A percentile compares a stretch with the other conserved stretches of the same genome.
phyloP scores from a whole-genome alignment of 2,113 vertebrate species.

The Halichoeres trimaculatus region DNA sequence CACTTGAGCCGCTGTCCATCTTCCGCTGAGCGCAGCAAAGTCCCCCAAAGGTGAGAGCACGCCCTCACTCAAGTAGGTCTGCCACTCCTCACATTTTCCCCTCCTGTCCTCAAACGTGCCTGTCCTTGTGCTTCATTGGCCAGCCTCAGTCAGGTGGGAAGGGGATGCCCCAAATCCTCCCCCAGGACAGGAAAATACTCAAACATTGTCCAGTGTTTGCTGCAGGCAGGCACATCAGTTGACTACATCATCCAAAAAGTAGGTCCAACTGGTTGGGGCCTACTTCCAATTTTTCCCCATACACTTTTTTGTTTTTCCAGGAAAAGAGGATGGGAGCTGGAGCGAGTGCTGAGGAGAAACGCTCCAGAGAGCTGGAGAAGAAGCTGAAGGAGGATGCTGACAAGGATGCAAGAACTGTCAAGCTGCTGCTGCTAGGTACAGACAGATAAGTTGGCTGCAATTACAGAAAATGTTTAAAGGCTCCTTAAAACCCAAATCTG shows the following conservation, averaged over 20 bases:
- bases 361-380: constrained; percentile 95
- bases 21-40: constrained; percentile 88
- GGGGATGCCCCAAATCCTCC: constrained; percentile 82
- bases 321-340: constrained; percentile 91
- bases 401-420: constrained; percentile 95
- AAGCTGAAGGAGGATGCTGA: constrained; percentile 97
- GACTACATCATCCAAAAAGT: constrained; percentile 49
- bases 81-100: constrained; percentile 52
- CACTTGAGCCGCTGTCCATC: constrained; percentile 80
- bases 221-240: constrained; percentile 60
- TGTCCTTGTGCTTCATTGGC: constrained; percentile 90
- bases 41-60: constrained; percentile 76
- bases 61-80: constrained; percentile 68
- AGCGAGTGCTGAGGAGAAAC: constrained; percentile 95
- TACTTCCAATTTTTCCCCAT: constrained; percentile 59
- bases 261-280: constrained; percentile 61
- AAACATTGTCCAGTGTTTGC: constrained; percentile 54
- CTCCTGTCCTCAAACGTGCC: constrained; percentile 68
- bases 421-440: constrained; percentile 97
- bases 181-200: constrained; percentile 76
- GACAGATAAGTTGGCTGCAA: constrained; percentile 14
- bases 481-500: background rate
- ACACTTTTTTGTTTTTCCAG: constrained; percentile 59
- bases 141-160: constrained; percentile 70
- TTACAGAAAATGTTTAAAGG: constrained; percentile 9